A percentile compares a stretch with the other conserved stretches of the same genome.
These are phyloP conservation scores for Avahi laniger DNA, from an alignment of 2,797 vertebrate species.

Conservation along the genomic window DNA sequence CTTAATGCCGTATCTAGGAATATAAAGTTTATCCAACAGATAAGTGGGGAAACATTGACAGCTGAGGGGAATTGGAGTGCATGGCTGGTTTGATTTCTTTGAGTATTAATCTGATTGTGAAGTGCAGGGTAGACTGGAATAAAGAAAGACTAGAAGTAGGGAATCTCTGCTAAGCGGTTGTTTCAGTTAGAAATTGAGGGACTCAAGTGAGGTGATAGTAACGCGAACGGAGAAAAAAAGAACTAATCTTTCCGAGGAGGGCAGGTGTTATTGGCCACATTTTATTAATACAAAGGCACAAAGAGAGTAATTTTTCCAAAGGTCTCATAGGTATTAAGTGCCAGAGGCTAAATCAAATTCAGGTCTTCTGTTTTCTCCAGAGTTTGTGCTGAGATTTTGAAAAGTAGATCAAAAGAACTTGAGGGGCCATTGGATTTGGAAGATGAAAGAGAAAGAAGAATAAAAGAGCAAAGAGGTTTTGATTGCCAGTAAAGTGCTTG, in stretches of 20 bases:
- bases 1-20: background rate
- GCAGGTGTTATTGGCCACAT: background rate
- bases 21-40: background rate
- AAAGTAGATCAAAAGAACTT: background rate
- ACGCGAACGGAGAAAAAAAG: background rate
- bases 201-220: background rate
- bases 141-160: background rate
- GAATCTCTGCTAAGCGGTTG: background rate
- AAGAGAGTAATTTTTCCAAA: background rate
- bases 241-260: background rate
- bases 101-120: background rate
- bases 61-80: background rate
- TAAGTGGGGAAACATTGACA: background rate
- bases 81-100: background rate
- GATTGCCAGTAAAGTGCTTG: background rate
- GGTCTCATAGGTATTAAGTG: background rate
- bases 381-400: slow-evolving; percentile 29
- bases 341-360: background rate
- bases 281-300: background rate
- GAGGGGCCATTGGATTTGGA: background rate
- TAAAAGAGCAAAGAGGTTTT: slow-evolving; percentile 5
- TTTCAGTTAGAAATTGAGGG: background rate
- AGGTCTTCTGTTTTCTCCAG: background rate
- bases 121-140: background rate
- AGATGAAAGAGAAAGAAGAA: background rate